A percentile compares a stretch with the other conserved stretches of the same genome.
These are phyloP conservation scores for Sarcophaga caerulescens DNA, from an alignment of 2,888 invertebrate species.

Conservation along the genomic window DNA sequence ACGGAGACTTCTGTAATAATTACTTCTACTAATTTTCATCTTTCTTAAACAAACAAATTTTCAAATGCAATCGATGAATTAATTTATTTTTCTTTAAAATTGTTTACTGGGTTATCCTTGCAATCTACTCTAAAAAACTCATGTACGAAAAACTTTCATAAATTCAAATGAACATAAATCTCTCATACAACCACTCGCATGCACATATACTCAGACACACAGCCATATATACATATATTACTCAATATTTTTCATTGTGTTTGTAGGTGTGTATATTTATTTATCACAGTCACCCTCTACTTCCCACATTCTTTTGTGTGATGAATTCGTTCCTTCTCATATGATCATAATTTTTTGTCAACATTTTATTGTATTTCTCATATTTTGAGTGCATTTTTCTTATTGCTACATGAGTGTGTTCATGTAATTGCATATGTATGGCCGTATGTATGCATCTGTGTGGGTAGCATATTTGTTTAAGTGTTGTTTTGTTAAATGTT, in stretches of 20 bases:
- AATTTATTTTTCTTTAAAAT: not conserved
- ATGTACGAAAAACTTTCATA: constrained; percentile 31
- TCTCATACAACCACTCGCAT: not conserved
- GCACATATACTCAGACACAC: not conserved
- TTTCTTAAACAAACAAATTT: no score
- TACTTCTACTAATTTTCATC: no score
- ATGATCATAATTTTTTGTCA: constrained; percentile 16
- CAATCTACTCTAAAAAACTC: constrained; percentile 5
- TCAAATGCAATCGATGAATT: no score
- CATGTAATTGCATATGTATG: not conserved
- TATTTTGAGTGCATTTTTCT: constrained; percentile 14
- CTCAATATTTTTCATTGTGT: not conserved
- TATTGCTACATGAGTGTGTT: not conserved
- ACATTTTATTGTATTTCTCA: not conserved
- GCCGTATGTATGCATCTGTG: no score
- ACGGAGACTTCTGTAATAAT: no score
- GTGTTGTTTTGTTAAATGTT: not conserved
- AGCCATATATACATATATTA: not conserved
- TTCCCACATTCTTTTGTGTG: no score
- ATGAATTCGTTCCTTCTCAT: not conserved
- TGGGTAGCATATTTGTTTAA: no score
- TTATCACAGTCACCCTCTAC: not conserved
- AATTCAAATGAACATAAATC: constrained; percentile 46
- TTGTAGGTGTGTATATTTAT: constrained; percentile 3
- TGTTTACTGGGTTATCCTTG: not conserved